Conservation (phyloP, 2,113 vertebrate species). For the Phalacrocorax carbo region DNA sequence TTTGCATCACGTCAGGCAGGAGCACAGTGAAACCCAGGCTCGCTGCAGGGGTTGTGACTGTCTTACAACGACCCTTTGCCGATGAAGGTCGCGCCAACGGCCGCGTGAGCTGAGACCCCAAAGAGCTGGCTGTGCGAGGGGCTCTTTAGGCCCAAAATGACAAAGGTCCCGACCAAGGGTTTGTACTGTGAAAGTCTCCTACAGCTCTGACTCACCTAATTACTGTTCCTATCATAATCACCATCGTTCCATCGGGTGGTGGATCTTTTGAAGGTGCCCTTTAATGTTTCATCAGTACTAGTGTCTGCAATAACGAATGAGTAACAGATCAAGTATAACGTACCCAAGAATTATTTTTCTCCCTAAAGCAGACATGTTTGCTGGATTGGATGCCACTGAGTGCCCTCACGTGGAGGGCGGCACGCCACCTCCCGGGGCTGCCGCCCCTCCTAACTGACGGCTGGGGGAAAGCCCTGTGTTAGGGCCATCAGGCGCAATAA, state of each 20-base stretch:
- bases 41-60: rapidly evolving
- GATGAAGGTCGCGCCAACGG: neutral
- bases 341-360: neutral
- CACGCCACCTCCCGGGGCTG: neutral
- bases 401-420: neutral
- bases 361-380: neutral
- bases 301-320: neutral
- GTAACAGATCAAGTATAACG: neutral
- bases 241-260: neutral
- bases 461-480: rapidly evolving
- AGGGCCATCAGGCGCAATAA: rapidly evolving
- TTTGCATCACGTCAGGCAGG: neutral
- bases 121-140: neutral
- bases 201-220: slow-evolving; percentile 32
- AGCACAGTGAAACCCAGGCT: neutral
- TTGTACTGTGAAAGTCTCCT: neutral
- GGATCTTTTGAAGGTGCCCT: slow-evolving; percentile 12
- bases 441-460: neutral
- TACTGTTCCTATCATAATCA: neutral
- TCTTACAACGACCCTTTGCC: neutral
- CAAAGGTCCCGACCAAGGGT: neutral
- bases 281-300: slow-evolving; percentile 1
- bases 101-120: neutral
- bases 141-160: neutral
- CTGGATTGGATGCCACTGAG: neutral